phyloP scores from a whole-genome alignment of 2,113 vertebrate species.

The Leptosomus discolor region DNA sequence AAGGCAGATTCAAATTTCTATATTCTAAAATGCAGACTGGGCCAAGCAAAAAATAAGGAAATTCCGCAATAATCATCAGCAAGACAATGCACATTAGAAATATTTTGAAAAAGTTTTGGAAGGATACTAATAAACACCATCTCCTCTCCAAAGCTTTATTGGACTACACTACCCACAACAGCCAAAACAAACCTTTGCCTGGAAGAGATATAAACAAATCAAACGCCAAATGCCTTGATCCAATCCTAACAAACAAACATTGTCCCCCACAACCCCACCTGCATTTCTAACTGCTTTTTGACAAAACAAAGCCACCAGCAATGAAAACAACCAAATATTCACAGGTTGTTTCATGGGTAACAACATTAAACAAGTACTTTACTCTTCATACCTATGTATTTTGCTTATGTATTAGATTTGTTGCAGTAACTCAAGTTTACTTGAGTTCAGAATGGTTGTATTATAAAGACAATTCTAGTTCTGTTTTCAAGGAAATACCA shows the following conservation, averaged over 20 bases:
- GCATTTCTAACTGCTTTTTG: neutral
- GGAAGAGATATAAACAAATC: neutral
- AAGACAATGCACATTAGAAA: neutral
- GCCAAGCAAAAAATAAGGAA: neutral
- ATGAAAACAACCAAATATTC: neutral
- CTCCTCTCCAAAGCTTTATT: neutral
- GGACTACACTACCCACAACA: neutral
- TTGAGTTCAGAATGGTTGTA: neutral
- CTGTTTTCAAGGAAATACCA: neutral
- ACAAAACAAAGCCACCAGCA: neutral
- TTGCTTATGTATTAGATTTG: neutral
- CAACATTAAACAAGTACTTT: neutral
- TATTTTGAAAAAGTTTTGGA: neutral
- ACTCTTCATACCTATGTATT: neutral
- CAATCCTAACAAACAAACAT: neutral
- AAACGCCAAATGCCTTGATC: neutral
- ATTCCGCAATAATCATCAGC: neutral
- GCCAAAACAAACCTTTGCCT: neutral
- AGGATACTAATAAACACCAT: neutral
- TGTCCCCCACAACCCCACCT: neutral
- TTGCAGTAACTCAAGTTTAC: neutral
- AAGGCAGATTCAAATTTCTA: neutral
- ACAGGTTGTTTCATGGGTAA: neutral
- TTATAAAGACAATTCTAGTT: neutral
- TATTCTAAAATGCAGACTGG: neutral